Conservation (phyloP, 2,113 vertebrate species). For the Ochotona princeps region DNA sequence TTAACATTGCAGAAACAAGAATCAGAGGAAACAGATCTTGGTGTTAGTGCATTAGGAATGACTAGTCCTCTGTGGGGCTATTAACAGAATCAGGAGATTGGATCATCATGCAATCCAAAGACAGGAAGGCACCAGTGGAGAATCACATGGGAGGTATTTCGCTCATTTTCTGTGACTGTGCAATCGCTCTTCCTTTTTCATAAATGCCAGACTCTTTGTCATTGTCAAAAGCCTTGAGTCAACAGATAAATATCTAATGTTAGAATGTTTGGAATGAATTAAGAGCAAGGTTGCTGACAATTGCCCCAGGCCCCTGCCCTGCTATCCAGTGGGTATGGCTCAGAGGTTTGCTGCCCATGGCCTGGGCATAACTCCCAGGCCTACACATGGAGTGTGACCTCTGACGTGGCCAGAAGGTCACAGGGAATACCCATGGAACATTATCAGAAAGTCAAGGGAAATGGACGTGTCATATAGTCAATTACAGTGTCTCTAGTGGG, state of each 20-base stretch:
- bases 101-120: conserved; percentile 85
- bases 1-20: conserved; percentile 84
- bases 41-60: conserved; percentile 81
- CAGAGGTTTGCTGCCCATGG: no score
- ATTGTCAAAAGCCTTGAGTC: neutral
- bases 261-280: neutral
- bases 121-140: conserved; percentile 83
- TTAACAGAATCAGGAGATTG: conserved; percentile 84
- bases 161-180: conserved; percentile 55
- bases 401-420: no score
- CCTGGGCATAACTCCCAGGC: no score
- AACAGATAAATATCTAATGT: neutral
- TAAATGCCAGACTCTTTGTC: neutral
- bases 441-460: no score
- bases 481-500: no score
- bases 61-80: conserved; percentile 84
- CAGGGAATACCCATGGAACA: no score
- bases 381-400: no score
- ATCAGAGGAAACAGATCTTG: conserved; percentile 86
- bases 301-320: no score
- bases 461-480: no score
- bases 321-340: no score
- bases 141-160: conserved; percentile 71
- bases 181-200: neutral
- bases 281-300: no score